Conservation (phyloP, 2,888 invertebrate species). For the Philhelius pedissequus region DNA sequence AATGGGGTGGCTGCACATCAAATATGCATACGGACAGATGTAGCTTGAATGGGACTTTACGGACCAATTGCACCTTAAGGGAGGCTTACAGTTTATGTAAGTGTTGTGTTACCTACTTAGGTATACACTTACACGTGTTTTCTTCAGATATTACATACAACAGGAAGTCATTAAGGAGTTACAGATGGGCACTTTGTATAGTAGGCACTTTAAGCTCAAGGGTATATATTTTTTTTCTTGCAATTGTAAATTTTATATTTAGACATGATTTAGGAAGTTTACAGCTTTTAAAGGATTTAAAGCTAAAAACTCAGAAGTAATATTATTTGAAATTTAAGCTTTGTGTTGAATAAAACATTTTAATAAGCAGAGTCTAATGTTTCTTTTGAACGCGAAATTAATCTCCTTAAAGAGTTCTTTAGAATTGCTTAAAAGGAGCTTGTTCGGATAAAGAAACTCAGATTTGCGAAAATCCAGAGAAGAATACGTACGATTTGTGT, state of each 20-base stretch:
- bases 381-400: too few relatives aligned
- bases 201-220: not conserved
- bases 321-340: too few relatives aligned
- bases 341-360: too few relatives aligned
- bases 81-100: conserved; percentile 19
- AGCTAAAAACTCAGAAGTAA: too few relatives aligned
- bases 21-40: conserved; percentile 60
- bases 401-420: too few relatives aligned
- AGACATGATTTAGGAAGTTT: not conserved
- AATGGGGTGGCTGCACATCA: not conserved
- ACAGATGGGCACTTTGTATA: not conserved
- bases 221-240: not conserved
- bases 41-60: conserved; percentile 39
- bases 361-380: too few relatives aligned
- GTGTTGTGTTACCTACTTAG: not conserved
- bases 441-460: too few relatives aligned
- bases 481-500: too few relatives aligned
- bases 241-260: not conserved
- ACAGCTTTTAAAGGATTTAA: too few relatives aligned
- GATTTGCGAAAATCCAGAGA: too few relatives aligned
- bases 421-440: too few relatives aligned
- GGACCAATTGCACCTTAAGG: conserved; percentile 11
- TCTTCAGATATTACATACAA: conserved; percentile 7
- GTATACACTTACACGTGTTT: conserved; percentile 11
- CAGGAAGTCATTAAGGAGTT: conserved; percentile 39